A percentile compares a stretch with the other conserved stretches of the same genome.
These are phyloP conservation scores for Tryphoninae sp. DNA, from an alignment of 2,888 invertebrate species.

Conservation along the genomic window DNA sequence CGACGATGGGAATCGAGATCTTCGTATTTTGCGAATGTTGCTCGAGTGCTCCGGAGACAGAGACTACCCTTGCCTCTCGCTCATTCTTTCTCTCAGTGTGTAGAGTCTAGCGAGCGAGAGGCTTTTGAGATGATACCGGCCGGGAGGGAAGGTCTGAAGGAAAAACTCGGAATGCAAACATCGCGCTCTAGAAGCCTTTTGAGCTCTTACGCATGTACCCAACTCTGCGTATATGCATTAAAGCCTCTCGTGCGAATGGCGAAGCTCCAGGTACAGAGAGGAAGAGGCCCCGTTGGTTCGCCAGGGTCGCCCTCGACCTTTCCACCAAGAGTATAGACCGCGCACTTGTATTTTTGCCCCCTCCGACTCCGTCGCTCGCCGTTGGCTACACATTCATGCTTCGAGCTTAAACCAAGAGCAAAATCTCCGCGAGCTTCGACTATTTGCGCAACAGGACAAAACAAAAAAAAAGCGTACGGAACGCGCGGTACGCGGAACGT, in stretches of 20 bases:
- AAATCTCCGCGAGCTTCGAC: slow-evolving; percentile 46
- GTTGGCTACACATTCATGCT: slow-evolving; percentile 56
- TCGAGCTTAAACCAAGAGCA: slow-evolving; percentile 49
- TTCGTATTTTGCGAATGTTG: slow-evolving; percentile 55
- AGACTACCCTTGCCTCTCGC: slow-evolving; percentile 14
- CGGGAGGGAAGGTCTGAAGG: slow-evolving; percentile 16
- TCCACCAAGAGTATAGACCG: slow-evolving; percentile 31
- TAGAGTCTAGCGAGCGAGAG: slow-evolving; percentile 31
- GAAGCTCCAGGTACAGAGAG: slow-evolving; percentile 25
- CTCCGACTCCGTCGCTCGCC: slow-evolving; percentile 18
- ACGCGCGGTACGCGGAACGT: slow-evolving; percentile 29
- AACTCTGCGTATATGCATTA: slow-evolving; percentile 52
- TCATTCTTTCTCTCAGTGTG: slow-evolving; percentile 14
- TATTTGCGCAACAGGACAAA: slow-evolving; percentile 36
- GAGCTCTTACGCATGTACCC: slow-evolving; percentile 39
- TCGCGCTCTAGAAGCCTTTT: slow-evolving; percentile 64
- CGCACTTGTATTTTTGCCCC: slow-evolving; percentile 43
- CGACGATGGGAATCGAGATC: slow-evolving; percentile 54
- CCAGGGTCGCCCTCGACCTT: slow-evolving; percentile 62
- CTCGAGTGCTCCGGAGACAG: slow-evolving; percentile 43
- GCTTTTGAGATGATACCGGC: slow-evolving; percentile 57
- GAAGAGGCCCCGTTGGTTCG: slow-evolving; percentile 33
- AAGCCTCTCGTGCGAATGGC: slow-evolving; percentile 38
- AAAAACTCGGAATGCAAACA: slow-evolving; percentile 65
- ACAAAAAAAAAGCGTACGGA: slow-evolving; percentile 41